Conservation (phyloP, 2,113 vertebrate species). For the Montifringilla adamsi region DNA sequence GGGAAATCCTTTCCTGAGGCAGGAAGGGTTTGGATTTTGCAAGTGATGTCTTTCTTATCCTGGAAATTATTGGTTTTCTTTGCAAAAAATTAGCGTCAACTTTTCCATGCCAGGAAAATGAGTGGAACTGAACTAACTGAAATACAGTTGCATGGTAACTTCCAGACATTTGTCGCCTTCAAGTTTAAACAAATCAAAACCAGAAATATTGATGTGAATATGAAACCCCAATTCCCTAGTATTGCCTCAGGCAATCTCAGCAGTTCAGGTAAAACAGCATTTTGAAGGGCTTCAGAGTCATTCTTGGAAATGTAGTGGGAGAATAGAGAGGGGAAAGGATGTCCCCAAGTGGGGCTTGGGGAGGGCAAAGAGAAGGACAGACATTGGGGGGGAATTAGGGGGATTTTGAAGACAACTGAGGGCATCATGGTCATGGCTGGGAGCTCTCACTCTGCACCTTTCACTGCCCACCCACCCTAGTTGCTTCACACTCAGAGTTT, state of each 20-base stretch:
- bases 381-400: background rate
- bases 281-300: background rate
- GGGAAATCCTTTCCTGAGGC: background rate
- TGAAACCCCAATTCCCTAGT: background rate
- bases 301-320: background rate
- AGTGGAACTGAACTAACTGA: background rate
- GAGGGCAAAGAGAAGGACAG: background rate
- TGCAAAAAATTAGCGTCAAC: background rate
- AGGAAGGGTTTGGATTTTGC: background rate
- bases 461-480: background rate
- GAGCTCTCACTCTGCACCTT: background rate
- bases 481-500: background rate
- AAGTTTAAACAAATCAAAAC: background rate
- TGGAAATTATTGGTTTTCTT: background rate
- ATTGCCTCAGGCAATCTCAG: background rate
- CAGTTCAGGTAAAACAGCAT: background rate
- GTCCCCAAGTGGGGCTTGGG: background rate
- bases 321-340: background rate
- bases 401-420: background rate
- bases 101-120: background rate
- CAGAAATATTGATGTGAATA: background rate
- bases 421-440: fast-evolving
- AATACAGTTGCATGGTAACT: background rate
- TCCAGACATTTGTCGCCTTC: background rate
- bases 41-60: background rate